A percentile compares a stretch with the other conserved stretches of the same genome.
phyloP scores from a whole-genome alignment of 2,888 invertebrate genomes.

The Leucania comma region DNA sequence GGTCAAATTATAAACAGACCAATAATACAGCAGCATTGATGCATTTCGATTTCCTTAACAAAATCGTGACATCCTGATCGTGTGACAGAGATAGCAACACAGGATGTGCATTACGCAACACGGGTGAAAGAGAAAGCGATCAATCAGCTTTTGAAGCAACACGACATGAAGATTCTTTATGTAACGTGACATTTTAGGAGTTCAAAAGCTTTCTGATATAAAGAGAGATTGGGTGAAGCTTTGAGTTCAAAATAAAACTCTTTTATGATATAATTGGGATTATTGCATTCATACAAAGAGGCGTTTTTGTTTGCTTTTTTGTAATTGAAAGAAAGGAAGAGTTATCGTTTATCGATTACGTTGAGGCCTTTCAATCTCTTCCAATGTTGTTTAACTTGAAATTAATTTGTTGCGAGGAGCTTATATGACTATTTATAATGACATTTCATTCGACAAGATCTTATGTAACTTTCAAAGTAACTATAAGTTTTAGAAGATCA shows the following conservation, averaged over 20 bases:
- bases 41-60: slow-evolving; percentile 61
- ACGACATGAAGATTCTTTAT: slow-evolving; percentile 57
- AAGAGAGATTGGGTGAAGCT: slow-evolving; percentile 28
- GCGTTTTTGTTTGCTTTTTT: background rate
- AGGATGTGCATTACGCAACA: slow-evolving; percentile 60
- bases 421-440: background rate
- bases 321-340: background rate
- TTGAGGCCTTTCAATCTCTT: slow-evolving; percentile 8
- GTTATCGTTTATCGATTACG: slow-evolving; percentile 28
- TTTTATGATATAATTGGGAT: slow-evolving; percentile 19
- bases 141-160: slow-evolving; percentile 53
- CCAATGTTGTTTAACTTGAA: background rate
- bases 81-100: slow-evolving; percentile 42
- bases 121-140: slow-evolving; percentile 66
- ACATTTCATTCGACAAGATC: background rate
- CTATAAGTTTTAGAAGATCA: background rate
- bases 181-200: slow-evolving; percentile 61
- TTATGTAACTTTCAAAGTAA: background rate
- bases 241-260: slow-evolving; percentile 20
- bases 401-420: background rate
- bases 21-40: slow-evolving; percentile 35
- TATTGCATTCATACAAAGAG: slow-evolving; percentile 13
- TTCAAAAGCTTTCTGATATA: slow-evolving; percentile 49
- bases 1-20: slow-evolving; percentile 28
- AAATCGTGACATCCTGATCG: slow-evolving; percentile 64